Conservation (phyloP, 2,888 invertebrate genomes). For the Synanthedon tipuliformis region DNA sequence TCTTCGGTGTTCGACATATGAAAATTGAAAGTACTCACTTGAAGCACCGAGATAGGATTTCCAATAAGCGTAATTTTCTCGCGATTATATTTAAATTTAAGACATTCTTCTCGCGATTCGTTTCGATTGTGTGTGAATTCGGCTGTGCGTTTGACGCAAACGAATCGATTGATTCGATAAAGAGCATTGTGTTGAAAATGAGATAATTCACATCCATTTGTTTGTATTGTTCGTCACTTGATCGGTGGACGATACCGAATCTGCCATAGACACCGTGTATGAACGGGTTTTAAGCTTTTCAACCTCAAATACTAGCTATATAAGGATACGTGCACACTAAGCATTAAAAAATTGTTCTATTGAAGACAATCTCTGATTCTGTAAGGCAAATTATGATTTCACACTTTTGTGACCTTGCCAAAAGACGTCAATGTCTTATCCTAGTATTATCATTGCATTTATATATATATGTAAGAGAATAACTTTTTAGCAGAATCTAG, state of each 20-base stretch:
- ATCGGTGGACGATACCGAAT: constrained; percentile 12
- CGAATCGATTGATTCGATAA: constrained; percentile 30
- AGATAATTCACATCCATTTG: constrained; percentile 27
- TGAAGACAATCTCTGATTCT: too few relatives aligned
- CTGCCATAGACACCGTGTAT: constrained; percentile 5
- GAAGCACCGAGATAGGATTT: background rate
- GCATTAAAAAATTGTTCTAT: too few relatives aligned
- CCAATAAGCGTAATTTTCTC: background rate
- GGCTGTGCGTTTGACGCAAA: constrained; percentile 21
- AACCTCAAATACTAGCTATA: background rate
- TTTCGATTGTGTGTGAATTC: constrained; percentile 1
- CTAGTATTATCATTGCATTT: too few relatives aligned
- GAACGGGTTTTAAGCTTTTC: constrained; percentile 1
- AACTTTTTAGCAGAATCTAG: too few relatives aligned
- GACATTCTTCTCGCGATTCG: background rate
- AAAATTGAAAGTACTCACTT: background rate
- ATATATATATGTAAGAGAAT: too few relatives aligned
- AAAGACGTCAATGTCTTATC: too few relatives aligned
- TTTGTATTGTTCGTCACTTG: constrained; percentile 18
- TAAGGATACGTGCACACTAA: too few relatives aligned
- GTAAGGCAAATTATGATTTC: too few relatives aligned
- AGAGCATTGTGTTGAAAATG: constrained; percentile 29
- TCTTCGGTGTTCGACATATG: background rate
- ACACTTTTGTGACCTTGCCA: too few relatives aligned
- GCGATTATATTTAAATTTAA: background rate